A percentile compares a stretch with the other conserved stretches of the same genome.
Evolutionary conservation across 2,888 invertebrate species (phyloP).

Genomic region (Diaprepes abbreviatus): DNA sequence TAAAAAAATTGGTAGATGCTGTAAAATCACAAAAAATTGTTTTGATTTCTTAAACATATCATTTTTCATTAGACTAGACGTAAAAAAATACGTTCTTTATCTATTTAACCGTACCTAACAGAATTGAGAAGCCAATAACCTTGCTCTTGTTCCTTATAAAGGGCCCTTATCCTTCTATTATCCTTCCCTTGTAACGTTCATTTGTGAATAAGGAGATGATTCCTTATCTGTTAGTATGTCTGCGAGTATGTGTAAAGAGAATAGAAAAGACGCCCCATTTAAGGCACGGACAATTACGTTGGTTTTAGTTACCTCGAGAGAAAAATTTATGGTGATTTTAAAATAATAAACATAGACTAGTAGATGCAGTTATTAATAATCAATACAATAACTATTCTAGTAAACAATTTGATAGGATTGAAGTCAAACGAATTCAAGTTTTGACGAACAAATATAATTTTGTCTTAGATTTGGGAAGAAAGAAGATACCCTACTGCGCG

Average conservation of each 20-base stretch:
- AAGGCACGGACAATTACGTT: slow-evolving; percentile 54
- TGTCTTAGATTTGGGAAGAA: no score
- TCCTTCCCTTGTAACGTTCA: slow-evolving; percentile 25
- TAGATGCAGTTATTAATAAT: no score
- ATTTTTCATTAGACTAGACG: no score
- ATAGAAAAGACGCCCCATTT: slow-evolving; percentile 53
- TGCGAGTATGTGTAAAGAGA: slow-evolving; percentile 2
- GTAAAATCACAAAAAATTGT: no score
- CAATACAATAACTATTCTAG: no score
- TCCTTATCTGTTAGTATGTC: slow-evolving; percentile 14
- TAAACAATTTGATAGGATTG: no score
- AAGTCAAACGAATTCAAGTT: no score
- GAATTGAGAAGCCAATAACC: slow-evolving; percentile 29
- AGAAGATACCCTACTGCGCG: no score
- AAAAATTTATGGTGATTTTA: neutral
- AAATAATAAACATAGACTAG: neutral
- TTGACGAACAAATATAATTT: no score
- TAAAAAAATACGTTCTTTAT: no score
- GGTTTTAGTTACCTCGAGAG: slow-evolving; percentile 33
- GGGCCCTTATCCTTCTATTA: slow-evolving; percentile 27
- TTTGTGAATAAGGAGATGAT: slow-evolving; percentile 31
- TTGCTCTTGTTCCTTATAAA: slow-evolving; percentile 11
- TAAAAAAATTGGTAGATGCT: no score
- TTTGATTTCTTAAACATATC: no score
- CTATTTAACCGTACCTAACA: neutral